phyloP scores from a whole-genome alignment of 2,888 invertebrate species.

The Gnatocerus cornutus region DNA sequence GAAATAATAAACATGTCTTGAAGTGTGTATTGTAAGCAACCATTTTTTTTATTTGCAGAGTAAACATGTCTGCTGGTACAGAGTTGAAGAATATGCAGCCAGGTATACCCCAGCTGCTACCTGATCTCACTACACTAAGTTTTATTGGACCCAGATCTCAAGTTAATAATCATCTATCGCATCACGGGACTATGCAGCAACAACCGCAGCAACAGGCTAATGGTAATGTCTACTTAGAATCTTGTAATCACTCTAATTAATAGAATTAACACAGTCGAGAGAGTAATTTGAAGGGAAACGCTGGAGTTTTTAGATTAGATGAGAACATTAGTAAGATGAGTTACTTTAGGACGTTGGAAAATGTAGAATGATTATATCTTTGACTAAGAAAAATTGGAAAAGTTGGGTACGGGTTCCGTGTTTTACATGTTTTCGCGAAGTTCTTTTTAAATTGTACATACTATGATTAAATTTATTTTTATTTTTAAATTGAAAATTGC shows the following conservation, averaged over 20 bases:
- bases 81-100: constrained; percentile 73
- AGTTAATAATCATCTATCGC: constrained; percentile 56
- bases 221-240: constrained; percentile 55
- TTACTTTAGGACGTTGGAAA: no score
- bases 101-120: constrained; percentile 68
- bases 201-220: constrained; percentile 54
- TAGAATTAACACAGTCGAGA: neutral
- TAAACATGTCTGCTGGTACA: constrained; percentile 75
- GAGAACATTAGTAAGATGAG: no score
- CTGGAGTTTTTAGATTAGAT: no score
- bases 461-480: no score
- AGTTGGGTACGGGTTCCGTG: no score
- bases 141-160: constrained; percentile 66
- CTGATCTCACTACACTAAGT: constrained; percentile 68
- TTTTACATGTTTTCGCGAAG: no score
- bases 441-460: no score
- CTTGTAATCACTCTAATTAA: neutral
- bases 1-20: constrained; percentile 22
- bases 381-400: no score
- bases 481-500: no score
- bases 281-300: neutral
- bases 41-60: constrained; percentile 27
- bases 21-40: constrained; percentile 14
- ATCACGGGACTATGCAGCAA: constrained; percentile 60
- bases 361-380: no score